phyloP scores from a whole-genome alignment of 2,113 vertebrate genomes.

The Promerops cafer region DNA sequence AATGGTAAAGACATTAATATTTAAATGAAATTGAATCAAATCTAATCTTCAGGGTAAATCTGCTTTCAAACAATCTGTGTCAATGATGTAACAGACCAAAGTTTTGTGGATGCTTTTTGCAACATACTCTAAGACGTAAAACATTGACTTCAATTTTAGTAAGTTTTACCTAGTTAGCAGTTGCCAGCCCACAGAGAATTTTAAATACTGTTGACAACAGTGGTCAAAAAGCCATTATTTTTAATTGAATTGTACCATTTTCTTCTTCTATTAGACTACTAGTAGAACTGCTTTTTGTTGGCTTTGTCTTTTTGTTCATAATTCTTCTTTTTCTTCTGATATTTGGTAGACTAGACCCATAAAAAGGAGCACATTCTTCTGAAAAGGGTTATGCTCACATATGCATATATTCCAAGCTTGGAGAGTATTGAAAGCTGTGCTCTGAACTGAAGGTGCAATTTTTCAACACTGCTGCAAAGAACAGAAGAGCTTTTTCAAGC shows the following conservation, averaged over 20 bases:
- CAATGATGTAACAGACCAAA: background rate
- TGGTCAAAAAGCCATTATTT: background rate
- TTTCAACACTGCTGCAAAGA: background rate
- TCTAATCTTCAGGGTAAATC: background rate
- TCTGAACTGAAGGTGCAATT: background rate
- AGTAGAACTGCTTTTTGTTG: background rate
- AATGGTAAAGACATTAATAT: background rate
- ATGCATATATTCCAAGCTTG: background rate
- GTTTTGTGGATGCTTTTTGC: background rate
- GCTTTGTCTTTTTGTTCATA: background rate
- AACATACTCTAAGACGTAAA: background rate
- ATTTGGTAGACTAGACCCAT: background rate
- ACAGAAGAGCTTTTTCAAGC: background rate
- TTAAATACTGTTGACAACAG: background rate
- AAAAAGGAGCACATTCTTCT: background rate
- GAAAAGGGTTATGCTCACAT: background rate
- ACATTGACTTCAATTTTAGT: background rate
- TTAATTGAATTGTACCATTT: background rate
- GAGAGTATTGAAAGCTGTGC: background rate
- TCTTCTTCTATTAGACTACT: background rate
- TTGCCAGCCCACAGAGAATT: background rate
- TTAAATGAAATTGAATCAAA: background rate
- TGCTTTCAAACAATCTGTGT: background rate
- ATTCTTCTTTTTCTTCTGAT: background rate
- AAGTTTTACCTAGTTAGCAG: background rate